A percentile compares a stretch with the other conserved stretches of the same genome.
phyloP scores from a whole-genome alignment of 2,113 vertebrate genomes.

The Clarias gariepinus region DNA sequence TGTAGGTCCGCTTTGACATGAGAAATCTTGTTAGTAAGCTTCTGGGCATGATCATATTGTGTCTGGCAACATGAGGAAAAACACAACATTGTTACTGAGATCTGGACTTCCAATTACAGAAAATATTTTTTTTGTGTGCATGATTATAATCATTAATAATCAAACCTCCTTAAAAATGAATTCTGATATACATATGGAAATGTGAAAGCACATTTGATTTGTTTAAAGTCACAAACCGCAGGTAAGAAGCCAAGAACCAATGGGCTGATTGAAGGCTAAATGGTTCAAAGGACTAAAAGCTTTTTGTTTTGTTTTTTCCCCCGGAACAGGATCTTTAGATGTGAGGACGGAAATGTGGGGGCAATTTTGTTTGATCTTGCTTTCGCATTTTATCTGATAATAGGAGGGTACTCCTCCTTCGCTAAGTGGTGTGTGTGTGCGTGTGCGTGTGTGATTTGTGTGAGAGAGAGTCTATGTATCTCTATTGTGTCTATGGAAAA shows the following conservation, averaged over 20 bases:
- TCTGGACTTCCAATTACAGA: neutral
- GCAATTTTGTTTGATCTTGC: constrained; percentile 56
- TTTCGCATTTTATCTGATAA: constrained; percentile 51
- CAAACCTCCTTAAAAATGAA: neutral
- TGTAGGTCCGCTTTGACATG: neutral
- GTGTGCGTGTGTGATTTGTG: neutral
- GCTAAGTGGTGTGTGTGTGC: constrained; percentile 14
- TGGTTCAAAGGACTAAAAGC: constrained; percentile 20
- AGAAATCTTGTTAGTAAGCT: neutral
- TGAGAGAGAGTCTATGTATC: neutral
- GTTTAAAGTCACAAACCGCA: constrained; percentile 26
- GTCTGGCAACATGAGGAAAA: neutral
- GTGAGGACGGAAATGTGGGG: constrained; percentile 47
- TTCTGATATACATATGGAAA: neutral
- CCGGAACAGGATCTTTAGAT: constrained; percentile 42
- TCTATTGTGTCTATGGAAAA: neutral
- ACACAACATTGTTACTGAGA: neutral
- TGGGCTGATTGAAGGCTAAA: constrained; percentile 14
- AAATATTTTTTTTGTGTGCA: neutral
- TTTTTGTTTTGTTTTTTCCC: neutral
- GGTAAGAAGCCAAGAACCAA: constrained; percentile 4
- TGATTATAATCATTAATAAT: neutral
- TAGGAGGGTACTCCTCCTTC: constrained; percentile 48
- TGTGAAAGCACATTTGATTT: constrained; percentile 14
- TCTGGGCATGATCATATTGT: neutral